These are phyloP conservation scores for Drosophila dives DNA, from an alignment of 2,888 invertebrate genomes.

Conservation along the genomic window DNA sequence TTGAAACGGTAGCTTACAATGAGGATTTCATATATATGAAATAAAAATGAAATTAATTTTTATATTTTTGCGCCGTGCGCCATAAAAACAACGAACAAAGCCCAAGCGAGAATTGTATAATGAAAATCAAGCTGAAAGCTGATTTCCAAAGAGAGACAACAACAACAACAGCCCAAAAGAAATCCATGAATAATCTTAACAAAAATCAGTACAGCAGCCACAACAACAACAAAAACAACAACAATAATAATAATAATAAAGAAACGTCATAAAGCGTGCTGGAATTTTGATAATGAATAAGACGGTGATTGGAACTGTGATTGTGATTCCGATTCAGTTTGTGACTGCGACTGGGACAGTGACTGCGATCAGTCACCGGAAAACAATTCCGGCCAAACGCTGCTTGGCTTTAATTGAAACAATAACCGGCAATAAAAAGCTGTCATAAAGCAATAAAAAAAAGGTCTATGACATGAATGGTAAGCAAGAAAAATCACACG, in stretches of 20 bases:
- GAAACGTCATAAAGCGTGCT: conserved; percentile 76
- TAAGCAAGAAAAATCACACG: conserved; percentile 48
- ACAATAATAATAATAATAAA: conserved; percentile 35
- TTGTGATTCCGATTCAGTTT: conserved; percentile 12
- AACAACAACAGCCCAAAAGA: conserved; percentile 51
- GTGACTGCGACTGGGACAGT: conserved; percentile 20
- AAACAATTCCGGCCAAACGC: conserved; percentile 19
- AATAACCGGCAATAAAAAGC: conserved; percentile 65
- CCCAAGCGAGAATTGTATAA: conserved; percentile 54
- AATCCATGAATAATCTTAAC: conserved; percentile 73
- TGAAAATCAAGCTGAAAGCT: conserved; percentile 75
- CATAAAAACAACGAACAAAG: conserved; percentile 52
- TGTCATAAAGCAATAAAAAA: conserved; percentile 68
- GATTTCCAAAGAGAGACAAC: conserved; percentile 74
- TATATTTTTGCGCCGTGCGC: conserved; percentile 51
- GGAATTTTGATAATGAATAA: conserved; percentile 72
- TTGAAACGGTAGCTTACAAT: conserved; percentile 73
- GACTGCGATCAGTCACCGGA: conserved; percentile 60
- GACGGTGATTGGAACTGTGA: conserved; percentile 32
- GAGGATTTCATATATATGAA: conserved; percentile 26
- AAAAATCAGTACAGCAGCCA: conserved; percentile 59
- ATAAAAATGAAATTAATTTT: conserved; percentile 61
- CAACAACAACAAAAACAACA: conserved; percentile 15
- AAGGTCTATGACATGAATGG: conserved; percentile 32
- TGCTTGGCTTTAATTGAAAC: conserved; percentile 66